Conservation (phyloP, 2,888 invertebrate genomes). For the Himalopsyche anomala region DNA sequence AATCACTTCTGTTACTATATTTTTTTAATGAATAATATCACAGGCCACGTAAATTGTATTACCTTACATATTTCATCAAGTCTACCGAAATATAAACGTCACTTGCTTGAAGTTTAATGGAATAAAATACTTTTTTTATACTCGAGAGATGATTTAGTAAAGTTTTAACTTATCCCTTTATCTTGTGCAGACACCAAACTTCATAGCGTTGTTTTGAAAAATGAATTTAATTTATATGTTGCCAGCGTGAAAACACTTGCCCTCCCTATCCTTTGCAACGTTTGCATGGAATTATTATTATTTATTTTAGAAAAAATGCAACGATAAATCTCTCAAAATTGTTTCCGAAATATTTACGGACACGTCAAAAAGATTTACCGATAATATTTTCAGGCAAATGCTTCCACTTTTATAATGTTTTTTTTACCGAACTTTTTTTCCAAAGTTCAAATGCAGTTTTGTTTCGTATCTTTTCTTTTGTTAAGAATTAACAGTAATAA, state of each 20-base stretch:
- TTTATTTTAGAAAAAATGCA: slow-evolving; percentile 34
- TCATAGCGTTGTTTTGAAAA: slow-evolving; percentile 20
- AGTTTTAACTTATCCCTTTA: slow-evolving; percentile 34
- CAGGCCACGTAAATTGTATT: neutral
- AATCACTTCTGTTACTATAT: too few relatives aligned
- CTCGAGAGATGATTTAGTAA: slow-evolving; percentile 26
- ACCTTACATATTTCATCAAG: slow-evolving; percentile 2
- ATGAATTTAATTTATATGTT: slow-evolving; percentile 34
- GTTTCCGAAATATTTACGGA: slow-evolving; percentile 17
- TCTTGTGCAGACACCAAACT: slow-evolving; percentile 25
- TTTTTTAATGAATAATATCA: too few relatives aligned
- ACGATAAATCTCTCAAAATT: slow-evolving; percentile 6
- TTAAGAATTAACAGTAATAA: too few relatives aligned
- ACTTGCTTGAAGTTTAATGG: slow-evolving; percentile 1
- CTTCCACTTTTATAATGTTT: slow-evolving; percentile 1
- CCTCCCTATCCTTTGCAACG: neutral
- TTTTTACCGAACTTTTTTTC: neutral
- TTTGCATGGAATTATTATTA: slow-evolving; percentile 24
- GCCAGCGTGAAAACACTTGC: slow-evolving; percentile 2
- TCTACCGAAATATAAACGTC: neutral
- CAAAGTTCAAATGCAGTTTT: neutral
- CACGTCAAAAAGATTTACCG: neutral
- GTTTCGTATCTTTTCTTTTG: too few relatives aligned
- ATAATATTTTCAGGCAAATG: neutral
- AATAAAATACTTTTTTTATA: neutral